A percentile compares a stretch with the other conserved stretches of the same genome.
These are phyloP conservation scores for Drosophila neonasuta DNA, from an alignment of 2,888 invertebrate genomes.

Conservation along the genomic window DNA sequence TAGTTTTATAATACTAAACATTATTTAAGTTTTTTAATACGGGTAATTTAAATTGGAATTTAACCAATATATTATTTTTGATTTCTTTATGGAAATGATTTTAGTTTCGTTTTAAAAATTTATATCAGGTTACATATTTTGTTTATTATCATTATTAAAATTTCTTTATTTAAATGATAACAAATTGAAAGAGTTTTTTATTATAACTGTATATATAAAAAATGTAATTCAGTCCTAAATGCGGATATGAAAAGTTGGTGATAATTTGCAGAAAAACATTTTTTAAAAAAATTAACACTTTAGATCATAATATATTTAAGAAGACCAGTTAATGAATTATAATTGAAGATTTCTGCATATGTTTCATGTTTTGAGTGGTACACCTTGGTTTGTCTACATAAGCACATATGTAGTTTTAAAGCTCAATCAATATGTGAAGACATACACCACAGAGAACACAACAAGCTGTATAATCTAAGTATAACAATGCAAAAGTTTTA, in stretches of 20 bases:
- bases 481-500: no score
- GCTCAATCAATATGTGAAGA: no score
- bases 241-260: constrained; percentile 71
- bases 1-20: not conserved
- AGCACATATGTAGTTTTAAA: no score
- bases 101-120: not conserved
- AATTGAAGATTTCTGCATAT: not conserved
- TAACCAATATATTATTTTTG: not conserved
- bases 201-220: constrained; percentile 36
- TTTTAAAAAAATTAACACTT: constrained; percentile 1
- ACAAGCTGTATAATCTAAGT: no score
- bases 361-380: no score
- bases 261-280: constrained; percentile 17
- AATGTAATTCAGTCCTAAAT: constrained; percentile 71
- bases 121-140: constrained; percentile 13
- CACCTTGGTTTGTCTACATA: no score
- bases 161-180: not conserved
- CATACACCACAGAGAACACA: no score
- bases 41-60: not conserved
- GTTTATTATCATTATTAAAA: constrained; percentile 5
- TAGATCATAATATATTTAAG: not conserved
- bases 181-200: not conserved
- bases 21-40: not conserved
- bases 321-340: not conserved
- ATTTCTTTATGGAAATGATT: not conserved